Percentiles rank a stretch among this genome's conserved stretches.
Conservation (phyloP, 2,113 vertebrate species). For the Callionymus lyra region DNA sequence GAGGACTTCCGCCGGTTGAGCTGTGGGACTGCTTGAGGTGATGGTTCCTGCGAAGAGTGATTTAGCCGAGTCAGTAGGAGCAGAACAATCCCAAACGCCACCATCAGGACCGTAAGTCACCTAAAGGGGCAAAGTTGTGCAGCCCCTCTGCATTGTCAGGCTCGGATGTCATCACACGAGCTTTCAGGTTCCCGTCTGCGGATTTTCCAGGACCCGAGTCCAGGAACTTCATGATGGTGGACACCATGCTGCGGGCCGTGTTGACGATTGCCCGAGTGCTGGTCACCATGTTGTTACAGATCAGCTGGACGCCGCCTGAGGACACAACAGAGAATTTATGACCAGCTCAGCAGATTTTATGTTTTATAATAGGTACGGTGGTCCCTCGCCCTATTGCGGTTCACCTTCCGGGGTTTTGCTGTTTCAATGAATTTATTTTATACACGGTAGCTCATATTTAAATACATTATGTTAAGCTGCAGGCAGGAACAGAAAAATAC, state of each 20-base stretch:
- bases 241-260: conserved; percentile 98
- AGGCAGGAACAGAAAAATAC: no score
- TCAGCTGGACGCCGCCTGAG: conserved; percentile 92
- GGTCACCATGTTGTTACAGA: conserved; percentile 99
- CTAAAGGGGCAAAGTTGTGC: conserved; percentile 95
- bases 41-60: conserved; percentile 78
- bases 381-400: background rate
- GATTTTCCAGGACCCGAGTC: conserved; percentile 90
- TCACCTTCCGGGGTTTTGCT: no score
- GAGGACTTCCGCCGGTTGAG: conserved; percentile 94
- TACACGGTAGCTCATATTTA: no score
- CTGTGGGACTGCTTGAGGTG: conserved; percentile 96
- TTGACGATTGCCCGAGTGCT: conserved; percentile 98
- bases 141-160: conserved; percentile 97
- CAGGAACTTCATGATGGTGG: conserved; percentile 98
- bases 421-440: no score
- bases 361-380: no score
- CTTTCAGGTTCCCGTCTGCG: conserved; percentile 86
- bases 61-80: background rate
- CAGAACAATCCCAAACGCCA: background rate
- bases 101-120: conserved; percentile 43
- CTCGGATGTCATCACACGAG: conserved; percentile 89
- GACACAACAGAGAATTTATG: conserved; percentile 1
- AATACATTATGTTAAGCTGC: no score
- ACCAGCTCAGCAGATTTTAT: no score